phyloP scores from a whole-genome alignment of 1,140 invertebrate genomes.

The Drosophila chauvacae region DNA sequence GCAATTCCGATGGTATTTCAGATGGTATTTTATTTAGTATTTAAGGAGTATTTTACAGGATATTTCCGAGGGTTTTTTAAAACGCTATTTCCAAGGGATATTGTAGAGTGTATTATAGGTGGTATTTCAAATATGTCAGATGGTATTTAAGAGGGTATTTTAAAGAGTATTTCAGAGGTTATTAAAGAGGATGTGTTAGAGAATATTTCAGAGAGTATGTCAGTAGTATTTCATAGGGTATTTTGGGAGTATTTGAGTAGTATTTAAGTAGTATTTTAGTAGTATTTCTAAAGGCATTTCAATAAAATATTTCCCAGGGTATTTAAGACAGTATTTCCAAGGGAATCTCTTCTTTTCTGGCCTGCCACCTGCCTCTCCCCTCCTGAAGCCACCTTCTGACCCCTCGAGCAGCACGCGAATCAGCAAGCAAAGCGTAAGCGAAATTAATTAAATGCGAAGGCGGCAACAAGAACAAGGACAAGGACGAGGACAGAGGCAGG shows the following conservation, averaged over 20 bases:
- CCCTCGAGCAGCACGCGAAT: constrained; percentile 32
- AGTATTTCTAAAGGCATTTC: background rate
- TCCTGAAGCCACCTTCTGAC: background rate
- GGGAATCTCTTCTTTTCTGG: too few relatives aligned
- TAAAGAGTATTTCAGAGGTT: background rate
- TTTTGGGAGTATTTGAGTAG: too few relatives aligned
- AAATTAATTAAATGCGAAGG: constrained; percentile 74
- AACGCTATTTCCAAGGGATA: background rate
- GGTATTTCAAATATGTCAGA: background rate
- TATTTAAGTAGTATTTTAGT: background rate
- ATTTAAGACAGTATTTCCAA: background rate
- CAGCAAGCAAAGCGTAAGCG: constrained; percentile 39
- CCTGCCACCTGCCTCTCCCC: background rate
- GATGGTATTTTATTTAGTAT: too few relatives aligned
- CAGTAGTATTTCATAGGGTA: too few relatives aligned
- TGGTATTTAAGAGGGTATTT: background rate
- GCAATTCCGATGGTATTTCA: too few relatives aligned
- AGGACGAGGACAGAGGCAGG: background rate
- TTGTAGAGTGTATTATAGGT: background rate
- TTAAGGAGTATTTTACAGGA: too few relatives aligned
- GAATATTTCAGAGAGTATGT: background rate
- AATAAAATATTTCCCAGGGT: background rate
- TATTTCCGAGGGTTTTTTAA: too few relatives aligned
- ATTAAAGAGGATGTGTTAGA: background rate
- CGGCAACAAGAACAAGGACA: constrained; percentile 31